phyloP scores from a whole-genome alignment of 2,888 invertebrate genomes.

The Ferrisia virgata region DNA sequence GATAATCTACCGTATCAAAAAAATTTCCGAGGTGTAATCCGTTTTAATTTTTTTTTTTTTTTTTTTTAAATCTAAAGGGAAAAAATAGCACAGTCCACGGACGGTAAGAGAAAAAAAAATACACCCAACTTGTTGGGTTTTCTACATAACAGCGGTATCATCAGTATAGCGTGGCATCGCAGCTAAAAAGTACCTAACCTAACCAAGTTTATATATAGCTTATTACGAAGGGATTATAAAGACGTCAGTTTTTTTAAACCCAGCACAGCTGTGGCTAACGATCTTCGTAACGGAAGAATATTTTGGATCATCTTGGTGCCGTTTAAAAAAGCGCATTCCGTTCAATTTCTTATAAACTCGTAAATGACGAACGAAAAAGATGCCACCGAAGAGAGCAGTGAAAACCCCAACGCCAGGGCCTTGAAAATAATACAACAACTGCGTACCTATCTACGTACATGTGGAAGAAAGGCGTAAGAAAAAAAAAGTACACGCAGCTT shows the following conservation, averaged over 20 bases:
- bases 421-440: too few relatives aligned
- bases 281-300: conserved; percentile 7
- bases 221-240: conserved; percentile 42
- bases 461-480: neutral
- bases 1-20: neutral
- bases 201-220: conserved; percentile 42
- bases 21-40: neutral
- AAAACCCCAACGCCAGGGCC: too few relatives aligned
- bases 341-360: neutral
- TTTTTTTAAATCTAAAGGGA: neutral
- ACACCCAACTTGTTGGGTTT: conserved; percentile 2
- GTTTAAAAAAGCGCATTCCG: neutral
- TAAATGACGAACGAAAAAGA: neutral
- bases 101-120: neutral
- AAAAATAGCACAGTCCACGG: neutral
- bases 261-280: conserved; percentile 41
- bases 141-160: neutral
- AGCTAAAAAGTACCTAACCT: neutral
- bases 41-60: conserved; percentile 18
- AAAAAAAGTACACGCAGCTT: neutral
- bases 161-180: too few relatives aligned
- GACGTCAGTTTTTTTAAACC: conserved; percentile 39
- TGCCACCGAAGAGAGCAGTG: neutral
- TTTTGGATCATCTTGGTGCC: conserved; percentile 22
- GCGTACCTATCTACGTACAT: too few relatives aligned